These are phyloP conservation scores for Epiblema foenella DNA, from an alignment of 2,888 invertebrate genomes.

Conservation along the genomic window DNA sequence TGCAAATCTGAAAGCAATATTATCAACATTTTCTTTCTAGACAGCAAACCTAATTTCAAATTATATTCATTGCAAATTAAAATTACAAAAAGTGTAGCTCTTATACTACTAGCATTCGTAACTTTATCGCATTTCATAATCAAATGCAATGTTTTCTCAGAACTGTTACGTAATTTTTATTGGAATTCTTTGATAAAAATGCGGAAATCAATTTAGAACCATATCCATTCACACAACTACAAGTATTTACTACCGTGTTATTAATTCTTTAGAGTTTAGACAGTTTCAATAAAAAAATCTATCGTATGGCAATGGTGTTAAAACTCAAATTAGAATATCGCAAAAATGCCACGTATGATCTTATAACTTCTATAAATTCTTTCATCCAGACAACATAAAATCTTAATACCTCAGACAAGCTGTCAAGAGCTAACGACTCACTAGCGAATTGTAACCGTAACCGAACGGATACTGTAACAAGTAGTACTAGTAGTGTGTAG, in stretches of 20 bases:
- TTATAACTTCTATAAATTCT: constrained; percentile 15
- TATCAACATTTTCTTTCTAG: no score
- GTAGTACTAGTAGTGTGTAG: no score
- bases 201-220: constrained; percentile 30
- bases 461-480: no score
- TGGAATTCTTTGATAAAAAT: constrained; percentile 23
- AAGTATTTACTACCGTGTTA: constrained; percentile 19
- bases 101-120: constrained; percentile 5
- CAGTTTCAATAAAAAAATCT: neutral
- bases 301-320: neutral
- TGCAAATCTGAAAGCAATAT: no score
- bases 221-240: neutral
- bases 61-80: no score
- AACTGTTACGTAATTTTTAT: constrained; percentile 20
- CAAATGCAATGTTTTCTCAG: constrained; percentile 4
- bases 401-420: constrained; percentile 3
- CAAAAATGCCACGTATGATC: neutral
- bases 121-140: neutral
- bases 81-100: neutral
- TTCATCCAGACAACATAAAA: constrained; percentile 15
- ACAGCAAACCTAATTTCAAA: no score
- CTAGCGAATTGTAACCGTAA: no score
- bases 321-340: neutral
- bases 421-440: neutral
- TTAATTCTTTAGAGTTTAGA: constrained; percentile 1